Percentiles rank a stretch among this genome's conserved stretches.
phyloP scores from a whole-genome alignment of 2,797 vertebrate species.

The Calcarius lapponicus region DNA sequence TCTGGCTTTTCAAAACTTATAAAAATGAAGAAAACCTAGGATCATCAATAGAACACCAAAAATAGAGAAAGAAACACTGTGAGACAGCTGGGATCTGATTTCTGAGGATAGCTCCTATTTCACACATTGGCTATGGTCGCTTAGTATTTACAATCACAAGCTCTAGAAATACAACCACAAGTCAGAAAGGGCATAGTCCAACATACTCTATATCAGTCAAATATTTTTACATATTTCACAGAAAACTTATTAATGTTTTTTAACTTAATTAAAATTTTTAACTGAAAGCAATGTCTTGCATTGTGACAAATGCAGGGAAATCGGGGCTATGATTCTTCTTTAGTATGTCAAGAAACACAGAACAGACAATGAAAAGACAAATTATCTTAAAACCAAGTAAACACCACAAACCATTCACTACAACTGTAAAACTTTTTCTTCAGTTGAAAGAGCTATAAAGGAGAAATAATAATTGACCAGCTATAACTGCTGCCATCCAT shows the following conservation, averaged over 20 bases:
- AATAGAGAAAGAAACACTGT: not conserved
- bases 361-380: not conserved
- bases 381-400: not conserved
- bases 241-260: not conserved
- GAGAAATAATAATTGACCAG: not conserved
- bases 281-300: not conserved
- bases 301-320: not conserved
- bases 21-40: not conserved
- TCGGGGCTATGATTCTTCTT: not conserved
- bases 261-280: not conserved
- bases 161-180: not conserved
- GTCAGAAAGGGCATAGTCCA: not conserved
- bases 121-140: not conserved
- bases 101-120: not conserved
- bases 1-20: not conserved
- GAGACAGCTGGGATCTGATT: not conserved
- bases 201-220: not conserved
- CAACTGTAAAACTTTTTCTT: not conserved
- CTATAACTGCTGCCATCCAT: not conserved
- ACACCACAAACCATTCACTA: not conserved
- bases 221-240: not conserved
- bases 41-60: not conserved
- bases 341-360: not conserved
- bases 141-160: not conserved
- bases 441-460: not conserved